Evolutionary conservation across 2,888 invertebrate species (phyloP).

Genomic region (Leptinotarsa rubiginosa): DNA sequence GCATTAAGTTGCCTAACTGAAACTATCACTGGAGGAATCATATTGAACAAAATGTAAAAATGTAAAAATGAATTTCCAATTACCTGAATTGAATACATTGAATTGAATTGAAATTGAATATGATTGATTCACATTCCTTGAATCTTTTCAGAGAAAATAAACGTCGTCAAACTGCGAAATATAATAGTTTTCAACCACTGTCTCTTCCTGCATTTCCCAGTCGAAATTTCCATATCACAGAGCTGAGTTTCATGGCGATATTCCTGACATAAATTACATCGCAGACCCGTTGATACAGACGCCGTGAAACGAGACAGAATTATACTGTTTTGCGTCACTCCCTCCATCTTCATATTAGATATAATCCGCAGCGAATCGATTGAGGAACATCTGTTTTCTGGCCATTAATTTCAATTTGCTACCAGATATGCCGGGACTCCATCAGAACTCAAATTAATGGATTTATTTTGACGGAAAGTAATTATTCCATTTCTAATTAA

Average conservation of each 20-base stretch:
- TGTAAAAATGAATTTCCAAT: no score
- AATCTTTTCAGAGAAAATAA: not conserved
- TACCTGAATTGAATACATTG: no score
- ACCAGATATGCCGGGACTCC: conserved; percentile 22
- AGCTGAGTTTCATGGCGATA: not conserved
- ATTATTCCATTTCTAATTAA: conserved; percentile 27
- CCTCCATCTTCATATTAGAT: conserved; percentile 12
- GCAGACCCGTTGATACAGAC: not conserved
- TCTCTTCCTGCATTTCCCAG: no score
- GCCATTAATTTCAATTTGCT: conserved; percentile 30
- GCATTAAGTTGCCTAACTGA: no score
- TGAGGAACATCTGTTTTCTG: conserved; percentile 25
- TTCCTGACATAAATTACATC: not conserved
- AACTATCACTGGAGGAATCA: no score
- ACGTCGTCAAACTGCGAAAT: not conserved
- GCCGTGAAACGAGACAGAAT: conserved; percentile 3
- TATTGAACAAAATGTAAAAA: no score
- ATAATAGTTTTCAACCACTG: not conserved
- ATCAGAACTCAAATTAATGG: conserved; percentile 26
- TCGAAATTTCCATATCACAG: not conserved
- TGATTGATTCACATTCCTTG: not conserved
- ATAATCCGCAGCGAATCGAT: conserved; percentile 25
- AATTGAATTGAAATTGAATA: no score
- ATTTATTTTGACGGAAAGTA: conserved; percentile 29
- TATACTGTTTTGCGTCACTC: not conserved